Conservation (phyloP, 2,797 vertebrate species). For the Crax fasciolata region DNA sequence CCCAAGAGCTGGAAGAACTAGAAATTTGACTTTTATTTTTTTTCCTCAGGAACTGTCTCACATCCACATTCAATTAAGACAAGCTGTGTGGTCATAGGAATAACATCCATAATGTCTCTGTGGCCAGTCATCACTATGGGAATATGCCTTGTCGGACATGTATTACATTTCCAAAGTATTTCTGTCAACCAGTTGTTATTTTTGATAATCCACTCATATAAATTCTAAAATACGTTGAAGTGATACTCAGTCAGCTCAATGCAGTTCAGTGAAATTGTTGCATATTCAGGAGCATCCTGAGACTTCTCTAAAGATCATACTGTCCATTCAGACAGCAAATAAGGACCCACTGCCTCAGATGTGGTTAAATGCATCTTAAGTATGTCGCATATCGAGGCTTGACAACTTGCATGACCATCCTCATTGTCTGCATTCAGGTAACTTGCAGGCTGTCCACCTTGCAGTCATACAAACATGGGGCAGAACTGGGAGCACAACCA, state of each 20-base stretch:
- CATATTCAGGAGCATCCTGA: not conserved
- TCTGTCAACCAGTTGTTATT: not conserved
- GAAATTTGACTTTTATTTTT: not conserved
- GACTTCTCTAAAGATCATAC: not conserved
- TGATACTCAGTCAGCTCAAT: not conserved
- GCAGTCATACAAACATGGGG: rapidly evolving
- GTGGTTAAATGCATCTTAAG: not conserved
- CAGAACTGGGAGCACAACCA: not conserved
- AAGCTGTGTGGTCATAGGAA: not conserved
- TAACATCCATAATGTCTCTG: not conserved
- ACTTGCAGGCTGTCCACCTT: not conserved
- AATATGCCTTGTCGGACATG: rapidly evolving
- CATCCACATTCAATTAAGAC: not conserved
- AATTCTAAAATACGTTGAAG: not conserved
- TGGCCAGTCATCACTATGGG: not conserved
- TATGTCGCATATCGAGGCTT: not conserved
- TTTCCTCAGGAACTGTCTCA: not conserved
- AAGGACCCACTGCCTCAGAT: not conserved
- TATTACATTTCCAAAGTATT: not conserved
- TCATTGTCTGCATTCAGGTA: not conserved
- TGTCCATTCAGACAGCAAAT: not conserved
- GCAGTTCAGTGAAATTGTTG: not conserved
- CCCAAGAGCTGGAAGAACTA: not conserved
- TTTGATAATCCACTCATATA: not conserved
- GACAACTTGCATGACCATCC: not conserved